Evolutionary conservation across 2,113 vertebrate species (phyloP).

Genomic region (Nansenia antarctica): DNA sequence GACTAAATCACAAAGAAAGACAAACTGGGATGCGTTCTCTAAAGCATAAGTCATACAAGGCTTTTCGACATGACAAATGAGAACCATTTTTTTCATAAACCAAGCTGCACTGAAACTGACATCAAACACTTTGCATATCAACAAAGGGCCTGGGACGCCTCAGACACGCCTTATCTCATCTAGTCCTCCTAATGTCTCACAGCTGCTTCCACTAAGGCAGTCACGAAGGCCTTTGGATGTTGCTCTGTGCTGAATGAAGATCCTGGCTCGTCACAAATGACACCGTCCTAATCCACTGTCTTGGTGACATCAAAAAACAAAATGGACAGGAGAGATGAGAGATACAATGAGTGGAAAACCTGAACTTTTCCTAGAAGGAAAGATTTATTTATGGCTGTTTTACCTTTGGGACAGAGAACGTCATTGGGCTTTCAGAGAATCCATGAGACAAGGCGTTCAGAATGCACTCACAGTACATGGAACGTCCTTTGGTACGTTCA

Average conservation of each 20-base stretch:
- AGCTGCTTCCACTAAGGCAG: constrained; percentile 21
- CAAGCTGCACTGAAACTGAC: constrained; percentile 11
- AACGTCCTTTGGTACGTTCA: neutral
- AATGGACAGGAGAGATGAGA: neutral
- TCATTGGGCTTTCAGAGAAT: neutral
- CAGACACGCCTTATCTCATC: constrained; percentile 33
- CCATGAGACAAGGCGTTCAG: neutral
- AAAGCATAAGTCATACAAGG: constrained; percentile 3
- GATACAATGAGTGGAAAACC: neutral
- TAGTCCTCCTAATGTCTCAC: constrained; percentile 6
- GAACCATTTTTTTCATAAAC: constrained; percentile 4
- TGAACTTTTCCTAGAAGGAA: neutral
- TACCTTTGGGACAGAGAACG: neutral
- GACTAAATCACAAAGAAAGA: constrained; percentile 6
- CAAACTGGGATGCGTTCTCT: neutral
- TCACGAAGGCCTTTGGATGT: constrained; percentile 22
- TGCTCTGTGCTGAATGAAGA: neutral
- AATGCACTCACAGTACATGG: too few species aligned
- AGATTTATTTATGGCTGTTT: neutral
- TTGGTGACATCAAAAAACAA: neutral
- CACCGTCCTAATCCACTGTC: neutral
- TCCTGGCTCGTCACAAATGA: constrained; percentile 1
- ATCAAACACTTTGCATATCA: constrained; percentile 28
- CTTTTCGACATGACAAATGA: constrained; percentile 15
- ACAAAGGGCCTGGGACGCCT: constrained; percentile 19